Evolutionary conservation across 2,888 invertebrate genomes (phyloP).

Genomic region (Macaria notata): DNA sequence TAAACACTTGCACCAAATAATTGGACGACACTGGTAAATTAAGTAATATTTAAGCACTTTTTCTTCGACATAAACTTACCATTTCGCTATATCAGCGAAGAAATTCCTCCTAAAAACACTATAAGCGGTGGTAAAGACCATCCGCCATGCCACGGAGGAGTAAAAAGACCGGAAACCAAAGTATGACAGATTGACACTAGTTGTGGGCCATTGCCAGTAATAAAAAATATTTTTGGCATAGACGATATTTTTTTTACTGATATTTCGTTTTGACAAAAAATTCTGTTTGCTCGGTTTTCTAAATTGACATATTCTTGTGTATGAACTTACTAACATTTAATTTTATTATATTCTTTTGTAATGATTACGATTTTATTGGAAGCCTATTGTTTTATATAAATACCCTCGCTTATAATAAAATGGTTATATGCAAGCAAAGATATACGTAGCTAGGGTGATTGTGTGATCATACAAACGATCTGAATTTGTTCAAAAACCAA

Average conservation of each 20-base stretch:
- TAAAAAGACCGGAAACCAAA: conserved; percentile 77
- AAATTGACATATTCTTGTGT: too few relatives aligned
- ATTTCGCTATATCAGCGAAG: conserved; percentile 78
- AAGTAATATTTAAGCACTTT: conserved; percentile 37
- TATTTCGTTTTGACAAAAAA: not conserved
- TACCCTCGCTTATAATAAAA: too few relatives aligned
- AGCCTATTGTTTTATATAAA: too few relatives aligned
- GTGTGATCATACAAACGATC: too few relatives aligned
- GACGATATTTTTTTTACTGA: not conserved
- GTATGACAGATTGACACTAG: conserved; percentile 52
- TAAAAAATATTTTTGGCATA: conserved; percentile 30
- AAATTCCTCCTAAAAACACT: conserved; percentile 73
- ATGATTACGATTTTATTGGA: too few relatives aligned
- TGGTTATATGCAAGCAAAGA: too few relatives aligned
- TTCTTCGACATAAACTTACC: conserved; percentile 60
- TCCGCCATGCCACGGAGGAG: conserved; percentile 82
- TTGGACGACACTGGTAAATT: conserved; percentile 39
- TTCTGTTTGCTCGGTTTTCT: too few relatives aligned
- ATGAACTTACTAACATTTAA: too few relatives aligned
- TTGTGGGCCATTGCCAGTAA: conserved; percentile 55
- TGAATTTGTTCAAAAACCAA: too few relatives aligned
- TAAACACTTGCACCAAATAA: conserved; percentile 49
- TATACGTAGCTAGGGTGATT: too few relatives aligned
- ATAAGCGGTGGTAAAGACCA: conserved; percentile 71
- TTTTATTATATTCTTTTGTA: too few relatives aligned